Percentiles rank a stretch among this genome's conserved stretches.
Evolutionary conservation across 2,113 vertebrate species (phyloP).

Genomic region (Psittacara wagleri): DNA sequence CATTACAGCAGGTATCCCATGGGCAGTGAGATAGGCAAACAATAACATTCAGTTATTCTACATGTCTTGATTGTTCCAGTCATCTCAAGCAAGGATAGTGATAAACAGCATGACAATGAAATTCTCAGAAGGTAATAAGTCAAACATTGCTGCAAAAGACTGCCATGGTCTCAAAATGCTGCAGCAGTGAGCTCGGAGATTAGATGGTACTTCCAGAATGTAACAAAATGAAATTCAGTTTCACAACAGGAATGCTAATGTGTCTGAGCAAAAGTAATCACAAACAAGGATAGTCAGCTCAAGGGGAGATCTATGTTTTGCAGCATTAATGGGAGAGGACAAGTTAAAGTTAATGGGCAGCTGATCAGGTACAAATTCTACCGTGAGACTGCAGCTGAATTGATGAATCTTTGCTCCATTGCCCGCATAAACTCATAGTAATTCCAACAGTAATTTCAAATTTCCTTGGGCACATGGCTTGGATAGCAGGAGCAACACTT

Average conservation of each 20-base stretch:
- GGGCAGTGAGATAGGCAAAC: background rate
- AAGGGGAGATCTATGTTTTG: background rate
- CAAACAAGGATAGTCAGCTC: background rate
- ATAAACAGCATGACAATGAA: background rate
- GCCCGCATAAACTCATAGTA: background rate
- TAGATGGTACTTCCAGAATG: background rate
- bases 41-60: background rate
- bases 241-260: background rate
- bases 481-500: background rate
- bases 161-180: background rate
- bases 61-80: background rate
- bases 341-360: background rate
- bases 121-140: background rate
- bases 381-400: background rate
- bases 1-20: background rate
- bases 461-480: background rate
- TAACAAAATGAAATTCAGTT: background rate
- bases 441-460: background rate
- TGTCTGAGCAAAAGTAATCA: background rate
- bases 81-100: background rate
- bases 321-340: background rate
- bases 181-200: background rate
- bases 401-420: background rate
- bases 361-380: background rate
- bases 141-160: background rate